A percentile compares a stretch with the other conserved stretches of the same genome.
phyloP scores from a whole-genome alignment of 2,888 invertebrate species.

The Zhengitettix transpicula region DNA sequence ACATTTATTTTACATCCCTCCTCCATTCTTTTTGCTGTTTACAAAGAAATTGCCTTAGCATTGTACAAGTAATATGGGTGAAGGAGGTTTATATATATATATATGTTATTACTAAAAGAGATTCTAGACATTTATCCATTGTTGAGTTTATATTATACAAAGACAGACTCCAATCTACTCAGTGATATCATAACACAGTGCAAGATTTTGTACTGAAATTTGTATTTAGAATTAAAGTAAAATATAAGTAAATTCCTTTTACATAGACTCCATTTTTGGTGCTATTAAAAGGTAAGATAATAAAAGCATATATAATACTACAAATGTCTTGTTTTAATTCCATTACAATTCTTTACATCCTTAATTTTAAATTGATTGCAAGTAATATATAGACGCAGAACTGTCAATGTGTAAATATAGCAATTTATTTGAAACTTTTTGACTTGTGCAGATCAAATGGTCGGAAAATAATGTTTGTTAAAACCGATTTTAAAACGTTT shows the following conservation, averaged over 20 bases:
- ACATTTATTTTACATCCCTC: slow-evolving; percentile 1
- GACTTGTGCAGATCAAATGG: no score
- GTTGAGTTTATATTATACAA: slow-evolving; percentile 7
- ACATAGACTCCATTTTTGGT: slow-evolving; percentile 1
- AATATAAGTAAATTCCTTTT: neutral
- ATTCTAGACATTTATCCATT: slow-evolving; percentile 9
- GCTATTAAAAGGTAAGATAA: neutral
- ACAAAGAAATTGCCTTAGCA: slow-evolving; percentile 10
- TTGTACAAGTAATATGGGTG: slow-evolving; percentile 10
- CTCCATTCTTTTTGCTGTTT: neutral
- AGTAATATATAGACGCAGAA: no score
- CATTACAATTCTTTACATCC: neutral
- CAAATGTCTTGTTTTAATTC: neutral
- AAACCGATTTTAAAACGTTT: no score
- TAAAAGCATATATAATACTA: neutral
- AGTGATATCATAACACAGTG: neutral
- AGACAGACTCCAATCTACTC: neutral
- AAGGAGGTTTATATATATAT: slow-evolving; percentile 8
- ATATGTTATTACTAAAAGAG: neutral
- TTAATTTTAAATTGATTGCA: neutral
- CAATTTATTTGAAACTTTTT: no score
- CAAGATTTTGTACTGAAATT: neutral
- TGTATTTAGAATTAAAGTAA: neutral
- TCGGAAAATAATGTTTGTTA: no score
- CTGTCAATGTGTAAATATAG: no score